Conservation (phyloP, 1,140 invertebrate species). For the Drosophila ogumai region DNA sequence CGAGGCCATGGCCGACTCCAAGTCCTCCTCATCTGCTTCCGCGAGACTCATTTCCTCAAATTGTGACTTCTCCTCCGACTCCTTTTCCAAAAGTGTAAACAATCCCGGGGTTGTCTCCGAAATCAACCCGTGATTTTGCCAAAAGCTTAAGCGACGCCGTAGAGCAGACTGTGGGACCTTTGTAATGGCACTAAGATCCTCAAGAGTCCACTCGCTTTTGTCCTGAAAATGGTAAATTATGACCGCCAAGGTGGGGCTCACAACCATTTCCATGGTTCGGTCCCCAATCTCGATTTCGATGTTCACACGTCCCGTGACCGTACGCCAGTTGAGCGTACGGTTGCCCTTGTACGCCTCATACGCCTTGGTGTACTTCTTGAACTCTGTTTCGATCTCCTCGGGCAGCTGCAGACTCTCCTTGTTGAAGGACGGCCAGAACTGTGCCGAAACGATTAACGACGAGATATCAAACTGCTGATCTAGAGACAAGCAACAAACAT, state of each 20-base stretch:
- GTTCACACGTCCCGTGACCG: conserved; percentile 95
- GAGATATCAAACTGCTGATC: conserved; percentile 86
- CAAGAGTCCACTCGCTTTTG: conserved; percentile 93
- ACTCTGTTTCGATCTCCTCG: conserved; percentile 90
- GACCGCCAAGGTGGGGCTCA: conserved; percentile 96
- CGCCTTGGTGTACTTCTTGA: conserved; percentile 94
- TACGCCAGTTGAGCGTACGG: conserved; percentile 96
- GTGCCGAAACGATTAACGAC: conserved; percentile 97
- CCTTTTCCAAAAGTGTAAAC: conserved; percentile 92
- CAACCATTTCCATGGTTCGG: conserved; percentile 92
- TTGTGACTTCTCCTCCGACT: conserved; percentile 85
- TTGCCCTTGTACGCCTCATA: conserved; percentile 98
- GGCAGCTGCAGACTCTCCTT: conserved; percentile 97
- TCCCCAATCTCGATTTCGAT: conserved; percentile 96
- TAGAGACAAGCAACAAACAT: conserved; percentile 5
- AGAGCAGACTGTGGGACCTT: conserved; percentile 93
- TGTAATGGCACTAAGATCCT: conserved; percentile 93
- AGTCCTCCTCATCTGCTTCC: conserved; percentile 95
- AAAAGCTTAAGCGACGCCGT: conserved; percentile 94
- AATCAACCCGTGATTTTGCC: conserved; percentile 95
- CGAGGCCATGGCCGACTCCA: conserved; percentile 96
- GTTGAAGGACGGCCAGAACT: conserved; percentile 99
- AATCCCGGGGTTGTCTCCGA: conserved; percentile 90
- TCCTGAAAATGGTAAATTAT: conserved; percentile 98
- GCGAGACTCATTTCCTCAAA: conserved; percentile 86